Base-by-base conservation (phyloP, 2,113 vertebrate genomes). In the Larimichthys crocea region DNA sequence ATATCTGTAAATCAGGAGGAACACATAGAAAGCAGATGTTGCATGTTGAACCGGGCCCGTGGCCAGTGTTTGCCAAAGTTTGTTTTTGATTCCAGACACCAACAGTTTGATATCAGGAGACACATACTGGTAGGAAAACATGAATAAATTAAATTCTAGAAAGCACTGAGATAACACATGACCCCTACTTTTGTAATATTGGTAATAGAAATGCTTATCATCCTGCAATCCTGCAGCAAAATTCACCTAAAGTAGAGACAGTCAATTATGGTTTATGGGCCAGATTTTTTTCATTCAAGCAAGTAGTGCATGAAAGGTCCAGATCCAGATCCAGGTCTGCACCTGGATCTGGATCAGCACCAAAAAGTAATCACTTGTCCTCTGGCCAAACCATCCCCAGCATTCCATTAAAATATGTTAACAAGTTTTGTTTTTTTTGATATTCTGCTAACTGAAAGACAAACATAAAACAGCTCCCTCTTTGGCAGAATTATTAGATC, bases 11-110 rank as follows among this genome's bases (percentile, higher is more conserved):
- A 69, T 82, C 66, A 73, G 69, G 11, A 70, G 60, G 52, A 83
- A 81, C 16, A 80, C 75, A 79, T 4, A 81, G 50, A 80, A 81
- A 85, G 57, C 82, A 90, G 89, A 85, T 89, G 87, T 61, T 17
- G 64, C 10, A 61, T 77, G 71, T 86, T 76, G 77, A 62, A 64
- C 48, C 55, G 0, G 86, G 79, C 42, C 59, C 6, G 14, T 24
- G 53, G 52, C 61, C 66, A 76, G 12, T 65, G 35, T 44, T 40
- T 6, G 53, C 49, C 31, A 52, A 24, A 67, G 22, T 77, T 76
- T 83, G 63, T 84, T 76, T 76, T 55, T 19, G 60, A 67, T 84
- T 78, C 52, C 53, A 72, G 63, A 61, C 73, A 86, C 55, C 56
- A 29, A 74, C 15, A 70, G 49, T 1, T 66, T 57, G 9, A 68